Evolutionary conservation across 2,113 vertebrate species (phyloP).

Genomic region (Todiramphus chloris): DNA sequence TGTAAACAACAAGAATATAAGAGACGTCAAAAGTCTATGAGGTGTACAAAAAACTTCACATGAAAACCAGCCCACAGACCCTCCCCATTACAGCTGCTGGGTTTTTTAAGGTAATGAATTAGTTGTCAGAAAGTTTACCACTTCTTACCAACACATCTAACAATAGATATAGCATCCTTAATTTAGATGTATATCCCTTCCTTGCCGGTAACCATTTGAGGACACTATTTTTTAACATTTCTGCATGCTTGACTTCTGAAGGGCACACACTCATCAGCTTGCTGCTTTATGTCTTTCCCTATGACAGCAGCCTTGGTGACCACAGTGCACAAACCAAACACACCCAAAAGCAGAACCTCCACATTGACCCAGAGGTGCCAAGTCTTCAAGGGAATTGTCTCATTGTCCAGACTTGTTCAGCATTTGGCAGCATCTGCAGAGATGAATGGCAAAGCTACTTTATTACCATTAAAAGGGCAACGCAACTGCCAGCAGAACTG

Average conservation of each 20-base stretch:
- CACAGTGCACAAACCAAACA: rapidly evolving
- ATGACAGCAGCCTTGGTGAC: background rate
- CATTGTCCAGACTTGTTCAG: background rate
- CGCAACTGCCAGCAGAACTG: background rate
- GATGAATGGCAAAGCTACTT: background rate
- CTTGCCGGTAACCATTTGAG: background rate
- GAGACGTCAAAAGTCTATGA: background rate
- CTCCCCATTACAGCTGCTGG: background rate
- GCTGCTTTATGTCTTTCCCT: background rate
- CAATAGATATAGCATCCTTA: background rate
- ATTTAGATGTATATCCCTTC: background rate
- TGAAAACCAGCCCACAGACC: background rate
- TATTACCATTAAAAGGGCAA: constrained; percentile 2
- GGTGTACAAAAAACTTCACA: background rate
- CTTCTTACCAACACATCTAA: background rate
- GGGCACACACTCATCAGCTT: background rate
- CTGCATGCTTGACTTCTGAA: background rate
- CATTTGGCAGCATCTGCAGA: background rate
- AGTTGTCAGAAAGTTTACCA: background rate
- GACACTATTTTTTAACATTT: background rate
- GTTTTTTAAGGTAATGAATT: background rate
- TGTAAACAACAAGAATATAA: background rate
- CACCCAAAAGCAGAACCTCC: background rate
- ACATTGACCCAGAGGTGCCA: background rate
- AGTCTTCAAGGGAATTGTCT: background rate